phyloP scores from a whole-genome alignment of 2,888 invertebrate genomes.

The Pammene fasciana region DNA sequence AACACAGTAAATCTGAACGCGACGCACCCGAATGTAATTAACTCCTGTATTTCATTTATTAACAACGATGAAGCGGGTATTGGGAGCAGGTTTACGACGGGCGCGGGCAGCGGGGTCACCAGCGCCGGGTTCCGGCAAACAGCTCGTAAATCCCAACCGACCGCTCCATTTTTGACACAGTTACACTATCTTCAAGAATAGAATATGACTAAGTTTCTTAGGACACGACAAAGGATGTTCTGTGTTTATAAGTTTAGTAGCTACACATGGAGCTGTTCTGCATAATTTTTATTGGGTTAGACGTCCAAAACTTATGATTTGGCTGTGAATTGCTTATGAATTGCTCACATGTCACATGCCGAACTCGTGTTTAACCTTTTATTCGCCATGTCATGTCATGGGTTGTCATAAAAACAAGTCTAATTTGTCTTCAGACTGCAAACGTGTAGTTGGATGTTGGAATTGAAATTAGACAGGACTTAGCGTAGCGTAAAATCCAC shows the following conservation, averaged over 20 bases:
- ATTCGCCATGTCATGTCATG: no score
- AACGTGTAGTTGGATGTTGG: no score
- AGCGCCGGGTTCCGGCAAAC: slow-evolving; percentile 76
- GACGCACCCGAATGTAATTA: slow-evolving; percentile 26
- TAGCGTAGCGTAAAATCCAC: not conserved
- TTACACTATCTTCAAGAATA: slow-evolving; percentile 60
- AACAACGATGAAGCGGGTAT: slow-evolving; percentile 52
- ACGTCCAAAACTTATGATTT: not conserved
- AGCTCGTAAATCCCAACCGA: slow-evolving; percentile 69
- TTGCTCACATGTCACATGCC: not conserved
- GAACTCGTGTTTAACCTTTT: no score
- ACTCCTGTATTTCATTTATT: slow-evolving; percentile 23
- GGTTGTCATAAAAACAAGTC: no score
- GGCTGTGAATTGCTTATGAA: not conserved
- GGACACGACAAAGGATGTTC: slow-evolving; percentile 24
- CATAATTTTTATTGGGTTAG: not conserved
- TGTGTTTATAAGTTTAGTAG: slow-evolving; percentile 9
- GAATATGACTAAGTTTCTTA: slow-evolving; percentile 45
- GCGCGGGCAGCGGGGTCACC: slow-evolving; percentile 54
- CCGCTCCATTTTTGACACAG: slow-evolving; percentile 70
- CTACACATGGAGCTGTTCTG: not conserved
- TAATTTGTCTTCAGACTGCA: no score
- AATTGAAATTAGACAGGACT: not conserved
- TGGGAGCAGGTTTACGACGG: slow-evolving; percentile 74
- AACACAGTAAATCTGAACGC: not conserved